phyloP scores from a whole-genome alignment of 2,797 vertebrate genomes.

The Phoeniculus purpureus region DNA sequence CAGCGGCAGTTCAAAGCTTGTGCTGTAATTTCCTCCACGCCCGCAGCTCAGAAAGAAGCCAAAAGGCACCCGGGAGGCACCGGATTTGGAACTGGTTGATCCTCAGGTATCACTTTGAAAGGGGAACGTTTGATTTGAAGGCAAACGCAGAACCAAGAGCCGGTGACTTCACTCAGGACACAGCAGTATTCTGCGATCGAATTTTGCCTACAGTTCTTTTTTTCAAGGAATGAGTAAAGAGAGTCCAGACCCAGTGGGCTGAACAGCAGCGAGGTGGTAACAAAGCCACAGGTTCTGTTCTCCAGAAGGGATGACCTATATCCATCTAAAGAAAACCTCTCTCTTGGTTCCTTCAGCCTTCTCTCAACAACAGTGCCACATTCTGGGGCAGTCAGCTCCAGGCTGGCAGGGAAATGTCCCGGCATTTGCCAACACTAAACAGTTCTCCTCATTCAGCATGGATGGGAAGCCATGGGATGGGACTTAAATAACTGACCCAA shows the following conservation, averaged over 20 bases:
- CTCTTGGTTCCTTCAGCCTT: background rate
- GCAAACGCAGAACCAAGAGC: background rate
- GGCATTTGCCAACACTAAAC: background rate
- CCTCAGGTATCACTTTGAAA: conserved; percentile 11
- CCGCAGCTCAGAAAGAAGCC: conserved; percentile 27
- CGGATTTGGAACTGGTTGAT: background rate
- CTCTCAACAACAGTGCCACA: accelerated
- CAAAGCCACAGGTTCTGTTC: background rate
- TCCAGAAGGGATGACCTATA: background rate
- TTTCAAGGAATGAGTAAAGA: background rate
- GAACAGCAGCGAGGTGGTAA: background rate
- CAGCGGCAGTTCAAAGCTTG: conserved; percentile 5
- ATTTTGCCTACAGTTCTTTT: background rate
- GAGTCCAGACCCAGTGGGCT: background rate
- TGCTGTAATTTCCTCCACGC: background rate
- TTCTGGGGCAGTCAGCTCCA: background rate
- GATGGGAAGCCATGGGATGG: background rate
- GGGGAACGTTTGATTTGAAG: conserved; percentile 9
- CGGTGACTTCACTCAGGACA: background rate
- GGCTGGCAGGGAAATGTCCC: background rate
- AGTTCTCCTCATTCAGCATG: background rate
- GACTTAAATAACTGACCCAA: background rate
- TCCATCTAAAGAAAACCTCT: background rate
- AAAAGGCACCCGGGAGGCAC: conserved; percentile 44
- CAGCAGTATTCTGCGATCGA: background rate